Evolutionary conservation across 2,113 vertebrate genomes (phyloP).

Genomic region (Eleginops maclovinus): DNA sequence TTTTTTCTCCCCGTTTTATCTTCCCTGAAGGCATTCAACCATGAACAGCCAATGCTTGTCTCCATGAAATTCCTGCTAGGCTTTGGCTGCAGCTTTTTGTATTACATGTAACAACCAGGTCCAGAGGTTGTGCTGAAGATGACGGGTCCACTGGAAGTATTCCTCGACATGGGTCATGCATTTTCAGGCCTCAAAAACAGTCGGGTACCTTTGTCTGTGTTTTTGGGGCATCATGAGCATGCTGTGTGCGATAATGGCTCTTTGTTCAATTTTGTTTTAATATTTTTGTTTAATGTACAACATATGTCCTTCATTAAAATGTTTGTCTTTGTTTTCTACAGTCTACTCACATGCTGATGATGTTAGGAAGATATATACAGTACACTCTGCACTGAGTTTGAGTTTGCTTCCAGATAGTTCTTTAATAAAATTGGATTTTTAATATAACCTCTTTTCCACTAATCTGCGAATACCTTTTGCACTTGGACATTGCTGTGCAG

Average conservation of each 20-base stretch:
- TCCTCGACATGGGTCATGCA: neutral
- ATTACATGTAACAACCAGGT: constrained; percentile 21
- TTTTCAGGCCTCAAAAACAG: constrained; percentile 9
- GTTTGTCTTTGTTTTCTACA: neutral
- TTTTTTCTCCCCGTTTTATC: constrained; percentile 19
- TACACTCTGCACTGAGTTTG: neutral
- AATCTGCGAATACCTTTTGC: constrained; percentile 6
- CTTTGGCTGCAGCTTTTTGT: constrained; percentile 21
- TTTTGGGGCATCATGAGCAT: neutral
- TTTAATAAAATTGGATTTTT: constrained; percentile 1
- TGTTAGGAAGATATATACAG: neutral
- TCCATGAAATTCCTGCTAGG: constrained; percentile 26
- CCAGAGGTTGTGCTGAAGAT: constrained; percentile 38
- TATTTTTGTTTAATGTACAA: neutral
- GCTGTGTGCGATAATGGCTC: neutral
- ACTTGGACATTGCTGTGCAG: neutral
- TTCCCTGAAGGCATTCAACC: constrained; percentile 14
- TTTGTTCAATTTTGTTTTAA: neutral
- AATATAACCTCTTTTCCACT: constrained; percentile 16
- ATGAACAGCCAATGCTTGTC: constrained; percentile 7
- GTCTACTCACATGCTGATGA: neutral
- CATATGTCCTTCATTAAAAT: neutral
- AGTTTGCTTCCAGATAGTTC: constrained; percentile 4
- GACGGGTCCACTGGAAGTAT: constrained; percentile 9
- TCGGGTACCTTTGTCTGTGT: neutral